Evolutionary conservation across 1,140 invertebrate genomes (phyloP), one percentile per base, ranked within the genome.

Genomic region (Luehdorfia chinensis): DNA sequence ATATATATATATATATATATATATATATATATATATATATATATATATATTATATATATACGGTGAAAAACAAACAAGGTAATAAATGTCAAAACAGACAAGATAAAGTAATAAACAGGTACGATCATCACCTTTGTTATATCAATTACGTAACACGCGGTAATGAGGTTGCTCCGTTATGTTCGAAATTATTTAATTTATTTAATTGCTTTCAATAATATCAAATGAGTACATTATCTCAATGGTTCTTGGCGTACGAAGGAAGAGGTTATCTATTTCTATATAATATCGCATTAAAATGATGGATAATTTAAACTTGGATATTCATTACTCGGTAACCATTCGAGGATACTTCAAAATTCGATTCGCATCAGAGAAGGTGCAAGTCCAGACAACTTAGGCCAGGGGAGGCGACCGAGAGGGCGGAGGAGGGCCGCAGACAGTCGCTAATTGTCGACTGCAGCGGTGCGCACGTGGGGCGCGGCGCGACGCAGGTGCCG

Each of bases 401-500:
- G 5, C 7, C n/a, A 11, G 18, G 23, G 34, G 43, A 12, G 27
- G 33, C 21, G n/a, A 7, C 11, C 9, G 13, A 6, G 16, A 14
- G 33, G 51, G 57, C 33, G 46, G 39, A 34, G 53, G 50, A 27
- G 33, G 43, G 48, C 55, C 61, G 19, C 2, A 2, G 2, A 6
- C 19, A 21, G 19, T 6, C 2, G 19, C n/a, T n/a, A n/a, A n/a
- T n/a, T 7, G 19, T 3, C 19, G 62, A 52, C 48, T 73, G 67
- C 75, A 68, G 55, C 36, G 58, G 28, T 59, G 61, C 58, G 71
- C 75, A 78, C 72, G 73, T 75, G 78, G 77, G 67, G 65, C 51
- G 66, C 55, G 66, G 65, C 67, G 66, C 71, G 51, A 49, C 51
- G 67, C 76, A 83, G 77, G 81, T 84, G 78, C 72, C 78, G 84